A percentile compares a stretch with the other conserved stretches of the same genome.
Evolutionary conservation across 2,888 invertebrate genomes (phyloP).

Genomic region (Rotaria sp.): DNA sequence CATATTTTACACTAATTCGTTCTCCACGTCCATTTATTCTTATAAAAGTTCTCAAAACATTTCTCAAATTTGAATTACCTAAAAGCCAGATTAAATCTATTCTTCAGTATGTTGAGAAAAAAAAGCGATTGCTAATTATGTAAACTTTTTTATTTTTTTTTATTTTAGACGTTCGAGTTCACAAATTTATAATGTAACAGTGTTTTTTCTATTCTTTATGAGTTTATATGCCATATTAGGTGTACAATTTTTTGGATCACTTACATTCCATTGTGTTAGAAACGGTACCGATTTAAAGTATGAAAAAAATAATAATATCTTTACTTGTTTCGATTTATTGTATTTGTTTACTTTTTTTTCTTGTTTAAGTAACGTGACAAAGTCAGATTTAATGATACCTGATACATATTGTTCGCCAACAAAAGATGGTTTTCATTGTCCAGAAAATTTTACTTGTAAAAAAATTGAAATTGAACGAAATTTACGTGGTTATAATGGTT

Average conservation of each 20-base stretch:
- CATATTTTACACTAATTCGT: slow-evolving; percentile 79
- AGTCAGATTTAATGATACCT: slow-evolving; percentile 90
- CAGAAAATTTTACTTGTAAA: slow-evolving; percentile 88
- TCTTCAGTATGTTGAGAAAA: slow-evolving; percentile 72
- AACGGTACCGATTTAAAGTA: slow-evolving; percentile 69
- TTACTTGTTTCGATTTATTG: not conserved
- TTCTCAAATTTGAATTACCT: slow-evolving; percentile 96
- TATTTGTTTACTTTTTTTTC: not conserved
- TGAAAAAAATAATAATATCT: not conserved
- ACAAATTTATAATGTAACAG: slow-evolving; percentile 98
- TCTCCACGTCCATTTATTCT: slow-evolving; percentile 93
- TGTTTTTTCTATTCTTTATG: slow-evolving; percentile 99
- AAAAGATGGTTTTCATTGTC: slow-evolving; percentile 86
- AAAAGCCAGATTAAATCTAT: slow-evolving; percentile 97
- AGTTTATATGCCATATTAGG: slow-evolving; percentile 92
- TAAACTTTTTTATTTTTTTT: not conserved
- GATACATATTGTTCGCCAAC: slow-evolving; percentile 88
- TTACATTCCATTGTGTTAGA: slow-evolving; percentile 91
- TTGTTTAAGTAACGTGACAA: slow-evolving; percentile 68
- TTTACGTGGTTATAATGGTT: slow-evolving; percentile 93
- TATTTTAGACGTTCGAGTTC: slow-evolving; percentile 83
- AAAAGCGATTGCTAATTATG: not conserved
- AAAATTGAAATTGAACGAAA: slow-evolving; percentile 77
- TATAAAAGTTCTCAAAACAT: slow-evolving; percentile 89
- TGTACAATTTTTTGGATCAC: slow-evolving; percentile 95